phyloP scores from a whole-genome alignment of 92 coral and sea anemone genomes.

The Bergia puertoricense region DNA sequence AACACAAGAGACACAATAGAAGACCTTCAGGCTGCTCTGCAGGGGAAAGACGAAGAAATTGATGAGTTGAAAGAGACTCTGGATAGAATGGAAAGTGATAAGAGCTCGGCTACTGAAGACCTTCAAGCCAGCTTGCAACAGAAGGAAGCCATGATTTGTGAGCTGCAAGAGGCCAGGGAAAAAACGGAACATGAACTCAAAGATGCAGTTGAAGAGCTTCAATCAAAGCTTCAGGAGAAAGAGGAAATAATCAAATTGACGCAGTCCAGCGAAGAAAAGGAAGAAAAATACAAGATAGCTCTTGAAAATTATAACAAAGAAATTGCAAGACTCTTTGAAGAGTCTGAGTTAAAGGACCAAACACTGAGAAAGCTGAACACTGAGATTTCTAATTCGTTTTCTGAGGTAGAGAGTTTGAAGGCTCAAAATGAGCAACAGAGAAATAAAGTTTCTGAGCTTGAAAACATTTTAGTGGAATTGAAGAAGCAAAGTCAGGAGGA shows the following conservation, averaged over 20 bases:
- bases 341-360: slow-evolving; percentile 41
- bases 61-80: slow-evolving; percentile 25
- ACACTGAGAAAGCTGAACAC: slow-evolving; percentile 48
- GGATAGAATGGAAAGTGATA: slow-evolving; percentile 36
- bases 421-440: slow-evolving; percentile 64
- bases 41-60: slow-evolving; percentile 25
- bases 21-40: slow-evolving; percentile 37
- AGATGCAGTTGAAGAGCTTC: slow-evolving; percentile 68
- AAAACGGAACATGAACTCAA: slow-evolving; percentile 42
- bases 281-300: slow-evolving; percentile 49
- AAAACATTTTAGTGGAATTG: slow-evolving; percentile 54
- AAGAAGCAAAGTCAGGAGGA: slow-evolving; percentile 65
- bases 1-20: slow-evolving; percentile 74
- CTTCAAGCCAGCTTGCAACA: slow-evolving; percentile 70
- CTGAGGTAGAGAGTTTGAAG: slow-evolving; percentile 50
- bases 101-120: slow-evolving; percentile 65
- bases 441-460: slow-evolving; percentile 53
- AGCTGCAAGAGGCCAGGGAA: slow-evolving; percentile 36
- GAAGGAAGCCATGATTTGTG: slow-evolving; percentile 66
- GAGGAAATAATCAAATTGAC: slow-evolving; percentile 54
- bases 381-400: slow-evolving; percentile 48
- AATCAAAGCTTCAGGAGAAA: slow-evolving; percentile 68
- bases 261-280: slow-evolving; percentile 56
- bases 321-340: slow-evolving; percentile 54
- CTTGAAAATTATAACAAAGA: slow-evolving; percentile 70